Evolutionary conservation across 2,113 vertebrate genomes (phyloP).

Genomic region (Hucho hucho): DNA sequence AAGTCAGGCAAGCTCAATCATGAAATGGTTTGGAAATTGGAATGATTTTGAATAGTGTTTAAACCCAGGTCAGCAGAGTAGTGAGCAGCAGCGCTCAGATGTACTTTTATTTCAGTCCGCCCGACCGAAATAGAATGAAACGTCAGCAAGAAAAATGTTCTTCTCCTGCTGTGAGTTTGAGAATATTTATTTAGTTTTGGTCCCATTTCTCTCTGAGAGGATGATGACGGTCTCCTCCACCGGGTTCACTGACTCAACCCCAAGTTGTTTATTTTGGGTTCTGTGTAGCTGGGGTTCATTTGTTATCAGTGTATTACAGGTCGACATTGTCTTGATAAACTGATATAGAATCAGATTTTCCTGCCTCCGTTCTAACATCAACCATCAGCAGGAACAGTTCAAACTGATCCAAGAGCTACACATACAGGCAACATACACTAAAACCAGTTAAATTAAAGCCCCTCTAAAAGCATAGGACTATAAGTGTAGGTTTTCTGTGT

Average conservation of each 20-base stretch:
- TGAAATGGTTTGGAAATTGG: too few relatives aligned
- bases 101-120: conserved; percentile 48
- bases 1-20: too few relatives aligned
- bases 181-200: conserved; percentile 54
- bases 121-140: conserved; percentile 53
- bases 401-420: too few relatives aligned
- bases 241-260: neutral
- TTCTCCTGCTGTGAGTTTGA: conserved; percentile 28
- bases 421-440: conserved; percentile 6
- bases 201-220: conserved; percentile 40
- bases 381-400: too few relatives aligned
- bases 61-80: too few relatives aligned
- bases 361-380: too few relatives aligned
- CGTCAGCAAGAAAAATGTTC: conserved; percentile 60
- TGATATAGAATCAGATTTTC: too few relatives aligned
- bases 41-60: too few relatives aligned
- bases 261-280: neutral
- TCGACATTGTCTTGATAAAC: neutral
- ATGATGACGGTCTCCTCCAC: conserved; percentile 43
- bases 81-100: conserved; percentile 7
- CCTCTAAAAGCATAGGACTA: too few relatives aligned
- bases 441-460: neutral
- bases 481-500: conserved; percentile 38
- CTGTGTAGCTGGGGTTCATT: neutral
- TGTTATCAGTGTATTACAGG: neutral